Conservation (phyloP, 1,140 invertebrate species). For the Hyposmocoma kahamanoa region DNA sequence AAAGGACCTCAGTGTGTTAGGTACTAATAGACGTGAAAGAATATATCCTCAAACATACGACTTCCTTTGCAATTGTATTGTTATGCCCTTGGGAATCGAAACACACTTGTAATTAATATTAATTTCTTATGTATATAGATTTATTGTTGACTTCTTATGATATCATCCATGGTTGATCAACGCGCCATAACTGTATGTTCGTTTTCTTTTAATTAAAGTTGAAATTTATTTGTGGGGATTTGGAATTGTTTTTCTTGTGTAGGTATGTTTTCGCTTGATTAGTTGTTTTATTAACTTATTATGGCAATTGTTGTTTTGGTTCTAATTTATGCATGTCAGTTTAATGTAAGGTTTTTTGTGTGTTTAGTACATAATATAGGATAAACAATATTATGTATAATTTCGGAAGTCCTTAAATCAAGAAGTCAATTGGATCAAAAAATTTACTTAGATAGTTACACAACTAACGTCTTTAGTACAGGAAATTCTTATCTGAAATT, state of each 20-base stretch:
- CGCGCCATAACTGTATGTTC: too few species aligned
- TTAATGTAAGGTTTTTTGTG: constrained; percentile 31
- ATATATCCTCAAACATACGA: too few species aligned
- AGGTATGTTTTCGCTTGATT: constrained; percentile 44
- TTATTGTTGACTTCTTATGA: too few species aligned
- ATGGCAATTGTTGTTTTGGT: constrained; percentile 44
- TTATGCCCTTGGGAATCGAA: too few species aligned
- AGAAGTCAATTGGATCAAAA: constrained; percentile 29
- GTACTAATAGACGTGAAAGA: too few species aligned
- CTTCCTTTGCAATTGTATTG: too few species aligned
- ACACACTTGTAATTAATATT: too few species aligned
- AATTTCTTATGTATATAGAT: too few species aligned
- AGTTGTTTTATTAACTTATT: constrained; percentile 63
- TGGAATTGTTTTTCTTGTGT: constrained; percentile 38
- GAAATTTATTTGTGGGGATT: constrained; percentile 12
- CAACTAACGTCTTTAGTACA: not conserved
- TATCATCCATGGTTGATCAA: too few species aligned
- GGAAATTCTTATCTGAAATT: too few species aligned
- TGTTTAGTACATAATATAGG: constrained; percentile 13
- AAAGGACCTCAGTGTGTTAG: too few species aligned
- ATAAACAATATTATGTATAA: constrained; percentile 11
- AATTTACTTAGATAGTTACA: not conserved
- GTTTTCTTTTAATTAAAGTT: not conserved
- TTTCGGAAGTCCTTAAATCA: constrained; percentile 13
- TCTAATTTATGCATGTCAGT: constrained; percentile 43